These are phyloP conservation scores for Caenorhabditis brenneri DNA, from an alignment of 1,140 invertebrate genomes.

Conservation along the genomic window DNA sequence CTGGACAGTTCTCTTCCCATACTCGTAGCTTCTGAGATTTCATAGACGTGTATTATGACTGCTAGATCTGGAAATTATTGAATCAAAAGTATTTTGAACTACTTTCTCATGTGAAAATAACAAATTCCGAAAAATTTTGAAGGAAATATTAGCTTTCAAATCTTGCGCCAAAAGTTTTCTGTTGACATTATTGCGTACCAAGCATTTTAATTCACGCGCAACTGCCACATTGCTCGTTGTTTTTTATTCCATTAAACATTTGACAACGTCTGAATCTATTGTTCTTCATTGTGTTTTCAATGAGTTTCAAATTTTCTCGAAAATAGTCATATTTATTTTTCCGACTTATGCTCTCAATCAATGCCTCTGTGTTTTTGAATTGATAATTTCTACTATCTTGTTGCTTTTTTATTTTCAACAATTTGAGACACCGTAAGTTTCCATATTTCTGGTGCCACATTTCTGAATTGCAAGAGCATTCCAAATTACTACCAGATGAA, in stretches of 20 bases:
- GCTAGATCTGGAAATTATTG: not conserved
- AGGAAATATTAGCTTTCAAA: not conserved
- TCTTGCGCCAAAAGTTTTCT: not conserved
- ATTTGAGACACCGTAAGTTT: too few species aligned
- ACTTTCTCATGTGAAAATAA: too few species aligned
- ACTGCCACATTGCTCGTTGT: not conserved
- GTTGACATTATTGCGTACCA: not conserved
- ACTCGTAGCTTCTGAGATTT: not conserved
- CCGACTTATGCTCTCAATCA: too few species aligned
- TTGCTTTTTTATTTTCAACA: too few species aligned
- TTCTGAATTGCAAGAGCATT: not conserved
- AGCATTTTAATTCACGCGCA: not conserved
- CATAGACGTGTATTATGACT: not conserved
- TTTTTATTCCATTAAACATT: too few species aligned
- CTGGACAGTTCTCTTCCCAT: constrained; percentile 37
- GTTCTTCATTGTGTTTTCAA: too few species aligned
- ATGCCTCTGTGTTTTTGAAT: too few species aligned
- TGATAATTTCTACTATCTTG: too few species aligned
- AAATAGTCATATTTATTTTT: too few species aligned
- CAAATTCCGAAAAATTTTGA: not conserved
- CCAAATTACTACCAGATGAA: not conserved
- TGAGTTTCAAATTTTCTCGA: too few species aligned
- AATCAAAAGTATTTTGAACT: not conserved
- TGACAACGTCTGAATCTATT: too few species aligned
- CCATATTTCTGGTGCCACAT: too few species aligned